Evolutionary conservation across 2,797 vertebrate species (phyloP).

Genomic region (Pygocentrus nattereri): DNA sequence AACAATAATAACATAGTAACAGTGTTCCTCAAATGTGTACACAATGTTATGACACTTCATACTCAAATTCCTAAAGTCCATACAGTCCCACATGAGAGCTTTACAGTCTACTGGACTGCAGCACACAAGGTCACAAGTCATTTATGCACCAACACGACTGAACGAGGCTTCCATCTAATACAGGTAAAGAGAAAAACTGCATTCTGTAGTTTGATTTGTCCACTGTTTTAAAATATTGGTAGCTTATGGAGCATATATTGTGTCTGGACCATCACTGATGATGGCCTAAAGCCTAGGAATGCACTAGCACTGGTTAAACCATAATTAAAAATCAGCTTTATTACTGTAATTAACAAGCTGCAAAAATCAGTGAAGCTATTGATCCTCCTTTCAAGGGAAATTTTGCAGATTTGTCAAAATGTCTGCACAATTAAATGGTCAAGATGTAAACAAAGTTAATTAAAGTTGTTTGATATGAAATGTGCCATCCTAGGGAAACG

Average conservation of each 20-base stretch:
- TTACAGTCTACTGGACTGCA: conserved; percentile 1
- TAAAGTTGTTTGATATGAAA: too few relatives aligned
- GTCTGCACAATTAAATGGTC: too few relatives aligned
- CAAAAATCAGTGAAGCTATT: background rate
- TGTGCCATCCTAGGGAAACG: too few relatives aligned
- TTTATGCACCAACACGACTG: conserved; percentile 22
- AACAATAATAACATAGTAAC: too few relatives aligned
- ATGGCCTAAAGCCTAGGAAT: conserved; percentile 18
- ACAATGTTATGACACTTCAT: conserved; percentile 30
- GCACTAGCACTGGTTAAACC: background rate
- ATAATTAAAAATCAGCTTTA: background rate
- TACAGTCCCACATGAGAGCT: conserved; percentile 9
- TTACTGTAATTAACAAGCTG: background rate
- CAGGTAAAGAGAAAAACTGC: background rate
- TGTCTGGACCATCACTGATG: background rate
- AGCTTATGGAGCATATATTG: conserved; percentile 1
- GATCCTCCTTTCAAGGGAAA: background rate
- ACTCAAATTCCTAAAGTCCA: conserved; percentile 15
- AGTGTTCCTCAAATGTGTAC: conserved; percentile 27
- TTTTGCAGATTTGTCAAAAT: too few relatives aligned
- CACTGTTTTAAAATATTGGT: background rate
- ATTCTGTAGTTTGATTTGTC: background rate
- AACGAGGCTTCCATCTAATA: background rate
- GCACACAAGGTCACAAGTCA: conserved; percentile 23
- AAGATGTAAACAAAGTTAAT: too few relatives aligned